Conservation (phyloP, 2,888 invertebrate genomes). For the Rhamphomyia laevipes region DNA sequence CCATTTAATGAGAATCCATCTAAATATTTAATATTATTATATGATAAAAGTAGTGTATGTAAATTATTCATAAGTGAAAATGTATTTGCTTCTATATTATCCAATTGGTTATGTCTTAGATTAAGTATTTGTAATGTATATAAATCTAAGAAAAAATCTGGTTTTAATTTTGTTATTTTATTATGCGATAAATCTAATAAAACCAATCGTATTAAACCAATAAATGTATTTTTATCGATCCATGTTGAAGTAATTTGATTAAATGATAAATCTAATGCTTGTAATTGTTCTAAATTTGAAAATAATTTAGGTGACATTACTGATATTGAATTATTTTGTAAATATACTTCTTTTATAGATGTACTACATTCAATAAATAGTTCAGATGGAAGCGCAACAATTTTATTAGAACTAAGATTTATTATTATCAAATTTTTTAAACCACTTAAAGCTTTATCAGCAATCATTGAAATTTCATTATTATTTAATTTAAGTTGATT, state of each 20-base stretch:
- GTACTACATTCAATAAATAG: constrained; percentile 68
- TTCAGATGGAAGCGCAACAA: constrained; percentile 75
- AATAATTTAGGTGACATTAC: constrained; percentile 76
- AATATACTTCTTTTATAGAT: constrained; percentile 74
- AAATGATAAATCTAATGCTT: constrained; percentile 70
- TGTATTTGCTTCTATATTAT: constrained; percentile 74
- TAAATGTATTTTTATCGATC: constrained; percentile 75
- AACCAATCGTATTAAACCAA: constrained; percentile 78
- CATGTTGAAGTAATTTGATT: constrained; percentile 79
- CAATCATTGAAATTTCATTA: constrained; percentile 81
- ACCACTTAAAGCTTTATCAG: constrained; percentile 69
- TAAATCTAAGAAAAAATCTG: constrained; percentile 72
- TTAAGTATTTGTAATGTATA: constrained; percentile 78
- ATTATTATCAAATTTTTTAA: constrained; percentile 71
- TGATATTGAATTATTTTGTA: constrained; percentile 84
- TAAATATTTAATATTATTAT: constrained; percentile 72
- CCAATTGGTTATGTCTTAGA: constrained; percentile 71
- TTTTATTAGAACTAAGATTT: constrained; percentile 82
- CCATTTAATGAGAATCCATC: constrained; percentile 82
- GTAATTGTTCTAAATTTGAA: constrained; percentile 69
- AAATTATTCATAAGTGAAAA: constrained; percentile 87
- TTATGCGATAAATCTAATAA: constrained; percentile 78
- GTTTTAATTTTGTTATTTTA: constrained; percentile 65
- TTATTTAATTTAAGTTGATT: constrained; percentile 72
- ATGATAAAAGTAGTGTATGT: constrained; percentile 75